These are phyloP conservation scores for Paralichthys olivaceus DNA, from an alignment of 2,113 vertebrate species.

Conservation along the genomic window DNA sequence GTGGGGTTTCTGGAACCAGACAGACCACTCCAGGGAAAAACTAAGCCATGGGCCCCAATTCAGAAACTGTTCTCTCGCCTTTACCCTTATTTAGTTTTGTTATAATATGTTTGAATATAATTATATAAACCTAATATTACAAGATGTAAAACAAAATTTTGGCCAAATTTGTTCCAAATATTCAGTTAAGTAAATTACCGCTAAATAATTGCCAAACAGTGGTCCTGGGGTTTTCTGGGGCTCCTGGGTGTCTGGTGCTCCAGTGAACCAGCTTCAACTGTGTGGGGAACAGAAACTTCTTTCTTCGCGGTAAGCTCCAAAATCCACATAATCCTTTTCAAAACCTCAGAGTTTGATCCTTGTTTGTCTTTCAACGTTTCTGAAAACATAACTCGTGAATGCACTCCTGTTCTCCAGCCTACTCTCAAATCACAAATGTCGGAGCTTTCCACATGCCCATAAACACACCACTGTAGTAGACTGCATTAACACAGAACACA, in stretches of 20 bases:
- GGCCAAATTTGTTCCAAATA: too few species aligned
- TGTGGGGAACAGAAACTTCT: constrained; percentile 1
- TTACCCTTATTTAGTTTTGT: neutral
- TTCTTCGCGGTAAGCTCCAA: neutral
- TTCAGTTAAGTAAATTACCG: neutral
- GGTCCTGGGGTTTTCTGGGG: neutral
- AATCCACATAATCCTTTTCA: neutral
- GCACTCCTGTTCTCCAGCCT: constrained; percentile 2
- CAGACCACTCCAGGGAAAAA: too few species aligned
- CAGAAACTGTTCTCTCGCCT: too few species aligned
- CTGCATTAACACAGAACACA: neutral
- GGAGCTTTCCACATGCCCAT: neutral
- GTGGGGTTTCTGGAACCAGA: too few species aligned
- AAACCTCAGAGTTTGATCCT: neutral
- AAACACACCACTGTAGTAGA: neutral
- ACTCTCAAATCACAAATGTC: constrained; percentile 3
- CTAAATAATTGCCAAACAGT: neutral
- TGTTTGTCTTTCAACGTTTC: neutral
- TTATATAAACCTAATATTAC: neutral
- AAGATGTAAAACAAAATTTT: neutral
- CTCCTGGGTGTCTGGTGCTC: neutral
- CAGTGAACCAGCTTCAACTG: neutral
- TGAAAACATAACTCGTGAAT: constrained; percentile 5
- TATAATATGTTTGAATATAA: neutral
- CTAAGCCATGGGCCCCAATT: too few species aligned